Conservation (phyloP, 2,888 invertebrate species). For the Drosophila differens region DNA sequence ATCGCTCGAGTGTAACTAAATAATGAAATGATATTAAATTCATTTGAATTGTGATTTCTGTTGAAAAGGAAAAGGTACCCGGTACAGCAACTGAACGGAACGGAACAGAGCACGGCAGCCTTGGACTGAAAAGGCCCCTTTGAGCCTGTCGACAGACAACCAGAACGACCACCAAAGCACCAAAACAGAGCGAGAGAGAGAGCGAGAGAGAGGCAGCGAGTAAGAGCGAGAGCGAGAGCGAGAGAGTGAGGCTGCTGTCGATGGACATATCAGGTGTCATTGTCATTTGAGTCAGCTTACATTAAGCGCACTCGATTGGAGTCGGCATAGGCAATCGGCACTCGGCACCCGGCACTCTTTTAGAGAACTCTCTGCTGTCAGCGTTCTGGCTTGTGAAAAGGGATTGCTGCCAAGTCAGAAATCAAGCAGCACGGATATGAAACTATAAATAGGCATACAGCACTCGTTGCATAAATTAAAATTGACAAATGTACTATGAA, state of each 20-base stretch:
- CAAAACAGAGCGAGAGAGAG: slow-evolving; percentile 9
- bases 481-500: slow-evolving; percentile 1
- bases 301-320: slow-evolving; percentile 82
- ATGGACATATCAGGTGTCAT: slow-evolving; percentile 83
- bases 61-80: slow-evolving; percentile 79
- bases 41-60: slow-evolving; percentile 85
- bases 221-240: neutral
- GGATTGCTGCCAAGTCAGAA: slow-evolving; percentile 14
- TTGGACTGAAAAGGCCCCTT: slow-evolving; percentile 55
- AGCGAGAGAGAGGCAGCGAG: neutral
- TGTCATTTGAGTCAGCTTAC: slow-evolving; percentile 83
- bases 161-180: slow-evolving; percentile 72
- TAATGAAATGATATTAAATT: slow-evolving; percentile 85
- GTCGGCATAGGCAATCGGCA: slow-evolving; percentile 64
- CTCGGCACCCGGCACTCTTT: neutral
- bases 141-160: slow-evolving; percentile 43
- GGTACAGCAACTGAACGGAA: slow-evolving; percentile 23
- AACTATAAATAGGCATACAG: slow-evolving; percentile 19
- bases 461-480: neutral
- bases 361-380: slow-evolving; percentile 18
- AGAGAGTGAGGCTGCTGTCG: slow-evolving; percentile 28
- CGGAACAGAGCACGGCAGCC: slow-evolving; percentile 38
- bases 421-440: slow-evolving; percentile 4
- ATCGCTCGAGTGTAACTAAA: slow-evolving; percentile 83
- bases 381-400: slow-evolving; percentile 7